These are phyloP conservation scores for Pissodes strobi DNA, from an alignment of 1,140 invertebrate species.

Conservation along the genomic window DNA sequence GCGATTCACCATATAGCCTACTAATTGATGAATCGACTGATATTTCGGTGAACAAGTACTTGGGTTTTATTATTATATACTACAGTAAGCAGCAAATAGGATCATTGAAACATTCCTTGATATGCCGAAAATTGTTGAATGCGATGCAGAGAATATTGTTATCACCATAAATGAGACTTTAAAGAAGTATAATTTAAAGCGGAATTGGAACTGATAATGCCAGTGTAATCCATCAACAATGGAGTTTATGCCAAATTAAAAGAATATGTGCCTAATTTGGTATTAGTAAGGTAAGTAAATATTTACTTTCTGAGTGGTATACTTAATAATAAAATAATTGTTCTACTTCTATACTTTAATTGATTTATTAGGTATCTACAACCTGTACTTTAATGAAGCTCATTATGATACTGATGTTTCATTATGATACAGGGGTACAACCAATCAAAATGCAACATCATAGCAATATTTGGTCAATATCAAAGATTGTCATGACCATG, in stretches of 20 bases:
- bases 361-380: too few relatives aligned
- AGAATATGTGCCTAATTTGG: background rate
- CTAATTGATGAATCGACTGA: slow-evolving; percentile 1
- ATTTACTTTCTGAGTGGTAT: background rate
- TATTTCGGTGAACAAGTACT: background rate
- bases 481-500: too few relatives aligned
- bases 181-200: too few relatives aligned
- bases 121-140: background rate
- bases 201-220: background rate
- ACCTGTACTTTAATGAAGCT: too few relatives aligned
- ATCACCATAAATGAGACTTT: background rate
- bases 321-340: too few relatives aligned
- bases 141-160: slow-evolving; percentile 2
- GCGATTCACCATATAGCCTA: background rate
- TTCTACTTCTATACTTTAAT: too few relatives aligned
- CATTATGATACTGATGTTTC: too few relatives aligned
- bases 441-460: too few relatives aligned
- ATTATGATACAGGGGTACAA: too few relatives aligned
- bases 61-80: background rate
- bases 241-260: too few relatives aligned
- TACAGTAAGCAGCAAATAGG: background rate
- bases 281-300: background rate
- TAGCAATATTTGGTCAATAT: too few relatives aligned
- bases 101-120: background rate
- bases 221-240: background rate